Evolutionary conservation across 2,797 vertebrate species (phyloP).

Genomic region (Ammospiza maritima): DNA sequence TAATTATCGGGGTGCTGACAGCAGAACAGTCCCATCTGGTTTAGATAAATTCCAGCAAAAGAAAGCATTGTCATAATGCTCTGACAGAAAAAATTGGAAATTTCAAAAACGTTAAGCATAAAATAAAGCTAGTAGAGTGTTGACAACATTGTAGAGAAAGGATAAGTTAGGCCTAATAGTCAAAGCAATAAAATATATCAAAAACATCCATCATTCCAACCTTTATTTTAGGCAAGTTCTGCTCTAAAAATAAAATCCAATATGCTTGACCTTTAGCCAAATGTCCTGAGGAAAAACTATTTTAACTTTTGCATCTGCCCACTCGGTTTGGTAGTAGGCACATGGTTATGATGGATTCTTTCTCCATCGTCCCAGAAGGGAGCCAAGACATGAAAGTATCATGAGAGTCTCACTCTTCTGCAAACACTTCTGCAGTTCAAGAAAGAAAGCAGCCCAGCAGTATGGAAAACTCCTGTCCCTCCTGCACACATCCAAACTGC

Average conservation of each 20-base stretch:
- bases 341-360: not conserved
- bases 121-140: not conserved
- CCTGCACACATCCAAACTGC: not conserved
- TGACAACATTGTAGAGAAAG: not conserved
- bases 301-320: not conserved
- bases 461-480: not conserved
- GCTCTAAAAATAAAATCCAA: constrained; percentile 7
- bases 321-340: not conserved
- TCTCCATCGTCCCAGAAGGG: not conserved
- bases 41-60: not conserved
- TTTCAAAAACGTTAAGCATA: not conserved
- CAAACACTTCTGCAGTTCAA: not conserved
- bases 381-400: not conserved
- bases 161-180: not conserved
- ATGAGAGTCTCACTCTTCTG: not conserved
- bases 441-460: too few species aligned
- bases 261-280: not conserved
- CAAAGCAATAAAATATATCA: not conserved
- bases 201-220: not conserved
- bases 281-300: not conserved
- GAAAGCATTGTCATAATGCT: not conserved
- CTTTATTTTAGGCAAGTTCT: constrained; percentile 26
- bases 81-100: not conserved
- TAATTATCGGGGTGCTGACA: not conserved
- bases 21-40: not conserved